Percentiles rank a stretch among this genome's conserved stretches.
Conservation (phyloP, 92 coral and sea anemone species). For the Paramuricea clavata region DNA sequence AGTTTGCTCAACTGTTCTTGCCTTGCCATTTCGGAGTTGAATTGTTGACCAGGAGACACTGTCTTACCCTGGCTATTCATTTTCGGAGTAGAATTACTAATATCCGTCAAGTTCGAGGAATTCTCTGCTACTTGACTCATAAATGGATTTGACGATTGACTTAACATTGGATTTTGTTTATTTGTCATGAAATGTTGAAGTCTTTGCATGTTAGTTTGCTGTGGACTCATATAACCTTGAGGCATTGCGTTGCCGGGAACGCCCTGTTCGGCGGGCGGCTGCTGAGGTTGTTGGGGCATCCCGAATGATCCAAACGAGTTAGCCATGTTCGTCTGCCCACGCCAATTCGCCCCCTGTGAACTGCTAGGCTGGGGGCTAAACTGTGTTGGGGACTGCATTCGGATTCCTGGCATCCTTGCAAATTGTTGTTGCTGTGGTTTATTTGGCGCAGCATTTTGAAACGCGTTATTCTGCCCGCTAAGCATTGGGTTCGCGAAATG, state of each 20-base stretch:
- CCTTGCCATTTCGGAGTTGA: slow-evolving; percentile 21
- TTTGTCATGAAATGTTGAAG: slow-evolving; percentile 85
- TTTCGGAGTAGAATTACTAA: slow-evolving; percentile 52
- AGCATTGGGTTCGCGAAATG: slow-evolving; percentile 50
- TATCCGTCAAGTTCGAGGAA: slow-evolving; percentile 33
- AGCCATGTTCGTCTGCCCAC: neutral
- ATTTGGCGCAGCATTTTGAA: slow-evolving; percentile 20
- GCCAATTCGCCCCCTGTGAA: slow-evolving; percentile 37
- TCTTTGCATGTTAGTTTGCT: slow-evolving; percentile 83
- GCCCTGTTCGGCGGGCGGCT: slow-evolving; percentile 69
- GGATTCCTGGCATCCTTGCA: slow-evolving; percentile 40
- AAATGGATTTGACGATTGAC: slow-evolving; percentile 32
- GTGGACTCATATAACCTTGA: slow-evolving; percentile 67
- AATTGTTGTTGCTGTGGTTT: slow-evolving; percentile 40
- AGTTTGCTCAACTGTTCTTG: slow-evolving; percentile 47
- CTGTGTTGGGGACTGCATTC: slow-evolving; percentile 35
- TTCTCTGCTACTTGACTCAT: slow-evolving; percentile 25
- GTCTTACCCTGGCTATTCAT: slow-evolving; percentile 20
- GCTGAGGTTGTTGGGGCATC: slow-evolving; percentile 25
- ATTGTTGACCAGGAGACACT: slow-evolving; percentile 9
- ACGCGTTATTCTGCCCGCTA: slow-evolving; percentile 24
- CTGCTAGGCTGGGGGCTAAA: slow-evolving; percentile 21
- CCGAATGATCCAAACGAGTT: slow-evolving; percentile 28
- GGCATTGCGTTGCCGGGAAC: slow-evolving; percentile 64
- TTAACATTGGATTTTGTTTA: slow-evolving; percentile 40